phyloP scores from a whole-genome alignment of 2,888 invertebrate species.

The Coremacera marginata region DNA sequence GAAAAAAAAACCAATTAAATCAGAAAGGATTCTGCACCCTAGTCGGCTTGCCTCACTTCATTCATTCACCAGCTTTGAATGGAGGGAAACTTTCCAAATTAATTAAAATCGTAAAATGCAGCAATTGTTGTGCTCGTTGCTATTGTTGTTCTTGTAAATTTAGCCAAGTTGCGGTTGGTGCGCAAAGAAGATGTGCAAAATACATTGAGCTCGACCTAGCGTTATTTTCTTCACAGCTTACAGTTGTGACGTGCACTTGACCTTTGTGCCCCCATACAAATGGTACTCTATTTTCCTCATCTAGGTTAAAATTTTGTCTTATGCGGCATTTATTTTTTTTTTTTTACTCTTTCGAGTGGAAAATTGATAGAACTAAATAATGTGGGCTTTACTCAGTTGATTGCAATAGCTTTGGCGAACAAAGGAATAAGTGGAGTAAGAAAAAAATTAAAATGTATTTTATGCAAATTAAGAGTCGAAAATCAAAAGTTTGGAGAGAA shows the following conservation, averaged over 20 bases:
- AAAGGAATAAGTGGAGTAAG: no score
- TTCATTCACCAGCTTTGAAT: neutral
- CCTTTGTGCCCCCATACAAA: constrained; percentile 1
- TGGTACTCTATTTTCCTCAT: neutral
- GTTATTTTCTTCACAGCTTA: no score
- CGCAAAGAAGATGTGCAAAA: neutral
- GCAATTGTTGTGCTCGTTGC: neutral
- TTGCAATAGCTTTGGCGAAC: no score
- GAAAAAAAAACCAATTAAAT: neutral
- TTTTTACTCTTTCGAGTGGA: neutral
- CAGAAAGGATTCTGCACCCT: neutral
- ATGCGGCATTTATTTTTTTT: neutral
- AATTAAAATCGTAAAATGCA: neutral
- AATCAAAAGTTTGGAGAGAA: no score
- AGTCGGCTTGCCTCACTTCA: neutral
- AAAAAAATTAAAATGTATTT: no score
- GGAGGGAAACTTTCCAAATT: neutral
- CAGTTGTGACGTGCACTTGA: neutral
- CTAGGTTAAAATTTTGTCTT: neutral
- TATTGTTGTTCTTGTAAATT: constrained; percentile 2
- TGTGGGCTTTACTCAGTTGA: neutral
- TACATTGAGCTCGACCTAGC: neutral
- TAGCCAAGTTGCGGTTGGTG: neutral
- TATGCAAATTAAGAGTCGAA: no score
- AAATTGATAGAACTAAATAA: neutral